Percentiles rank a stretch among this genome's conserved stretches.
Evolutionary conservation across 2,113 vertebrate genomes (phyloP).

Genomic region (mouse (Mus musculus)): DNA sequence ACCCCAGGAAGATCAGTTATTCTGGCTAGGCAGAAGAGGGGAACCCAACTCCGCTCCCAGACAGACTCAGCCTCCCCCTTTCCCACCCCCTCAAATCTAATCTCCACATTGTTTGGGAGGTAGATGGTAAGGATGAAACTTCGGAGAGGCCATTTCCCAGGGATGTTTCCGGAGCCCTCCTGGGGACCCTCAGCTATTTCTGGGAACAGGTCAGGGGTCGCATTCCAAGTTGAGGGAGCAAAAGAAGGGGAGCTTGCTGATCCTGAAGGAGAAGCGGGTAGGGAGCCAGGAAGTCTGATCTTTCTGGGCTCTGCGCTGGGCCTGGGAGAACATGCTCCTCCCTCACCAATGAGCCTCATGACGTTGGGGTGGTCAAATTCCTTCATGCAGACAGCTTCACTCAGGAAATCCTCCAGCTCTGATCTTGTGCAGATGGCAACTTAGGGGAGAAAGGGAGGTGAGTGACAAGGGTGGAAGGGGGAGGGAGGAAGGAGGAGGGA

Average conservation of each 20-base stretch:
- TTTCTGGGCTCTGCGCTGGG: not conserved
- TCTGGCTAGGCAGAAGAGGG: not conserved
- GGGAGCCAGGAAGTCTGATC: slow-evolving; percentile 9
- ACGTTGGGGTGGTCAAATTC: slow-evolving; percentile 96
- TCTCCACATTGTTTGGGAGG: not conserved
- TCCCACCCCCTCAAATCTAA: not conserved
- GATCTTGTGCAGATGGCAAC: slow-evolving; percentile 95
- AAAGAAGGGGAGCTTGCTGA: slow-evolving; percentile 48
- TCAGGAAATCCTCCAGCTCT: slow-evolving; percentile 96
- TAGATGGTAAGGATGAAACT: not conserved
- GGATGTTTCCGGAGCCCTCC: slow-evolving; percentile 71
- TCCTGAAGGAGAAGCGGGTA: not conserved
- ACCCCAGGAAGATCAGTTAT: not conserved
- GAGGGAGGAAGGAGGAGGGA: too few relatives aligned
- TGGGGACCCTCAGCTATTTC: slow-evolving; percentile 78
- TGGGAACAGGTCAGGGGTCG: slow-evolving; percentile 75
- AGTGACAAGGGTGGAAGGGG: not conserved
- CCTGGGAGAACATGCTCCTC: not conserved
- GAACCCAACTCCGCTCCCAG: not conserved
- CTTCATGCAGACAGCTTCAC: slow-evolving; percentile 96
- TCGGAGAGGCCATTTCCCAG: slow-evolving; percentile 71
- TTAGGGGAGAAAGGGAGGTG: not conserved
- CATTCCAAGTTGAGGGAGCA: slow-evolving; percentile 69
- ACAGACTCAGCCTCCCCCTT: not conserved
- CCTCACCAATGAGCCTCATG: slow-evolving; percentile 94